Evolutionary conservation across 2,113 vertebrate genomes (phyloP), one percentile per base, ranked within the genome.

Genomic region (Tragelaphus scriptus): DNA sequence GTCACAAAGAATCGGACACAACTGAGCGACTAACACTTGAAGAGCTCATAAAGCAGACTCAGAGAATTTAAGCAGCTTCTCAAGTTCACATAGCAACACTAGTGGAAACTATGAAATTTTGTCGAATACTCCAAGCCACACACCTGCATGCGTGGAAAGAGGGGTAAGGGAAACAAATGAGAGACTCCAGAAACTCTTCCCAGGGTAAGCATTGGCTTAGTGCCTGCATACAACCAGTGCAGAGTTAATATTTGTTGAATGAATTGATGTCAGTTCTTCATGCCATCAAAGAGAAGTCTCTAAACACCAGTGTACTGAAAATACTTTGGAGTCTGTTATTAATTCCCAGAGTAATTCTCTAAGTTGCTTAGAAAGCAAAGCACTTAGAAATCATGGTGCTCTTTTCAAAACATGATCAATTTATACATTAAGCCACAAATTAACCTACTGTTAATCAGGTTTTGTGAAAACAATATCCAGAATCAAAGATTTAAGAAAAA

Each of bases 381-480:
- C 12, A 51, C 86, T 88, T 87, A 95, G 92, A 91, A 95, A 90
- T 90, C 53, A 65, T 68, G 49, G 28, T 81, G 30, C 81, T 92
- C 61, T 85, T 88, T 94, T 65, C 26, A 81, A 49, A 55, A 77
- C 13, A 88, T 61, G 77, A 71, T 81, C 94, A 82, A 25, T 58
- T 85, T 94, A 51, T 56, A 88, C 82, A 51, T 77, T 55, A 77
- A 79, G 47, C 47, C 55, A 95, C 30, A 19, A 75, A 63, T 51
- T 71, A 94, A 95, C 68, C 80, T 61, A 21, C 36, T 85, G 88
- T 85, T 90, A 85, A 71, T 96, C 85, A 96, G 55, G 93, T 81
- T 88, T 90, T 88, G 59, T 77, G 61, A 85, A 95, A 97, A 96
- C 49, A 93, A 56, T 88, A 86, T 82, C 44, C 30, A 82, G 82